Evolutionary conservation across 2,113 vertebrate species (phyloP).

Genomic region (Ceyx melanurus): DNA sequence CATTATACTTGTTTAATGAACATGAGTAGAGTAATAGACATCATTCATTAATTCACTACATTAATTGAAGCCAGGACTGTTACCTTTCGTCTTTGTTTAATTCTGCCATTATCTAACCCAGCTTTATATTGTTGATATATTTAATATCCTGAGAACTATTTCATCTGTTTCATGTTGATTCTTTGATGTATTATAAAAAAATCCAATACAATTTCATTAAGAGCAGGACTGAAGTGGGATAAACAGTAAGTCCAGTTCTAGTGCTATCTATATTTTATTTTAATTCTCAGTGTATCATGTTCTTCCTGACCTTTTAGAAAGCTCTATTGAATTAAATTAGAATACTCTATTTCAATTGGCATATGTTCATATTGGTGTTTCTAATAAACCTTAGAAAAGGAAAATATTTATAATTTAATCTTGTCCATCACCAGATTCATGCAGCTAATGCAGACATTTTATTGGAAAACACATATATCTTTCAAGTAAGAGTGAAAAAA

Average conservation of each 20-base stretch:
- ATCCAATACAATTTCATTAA: conserved; percentile 41
- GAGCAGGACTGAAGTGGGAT: conserved; percentile 9
- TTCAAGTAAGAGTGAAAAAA: neutral
- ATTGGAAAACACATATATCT: neutral
- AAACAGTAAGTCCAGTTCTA: conserved; percentile 31
- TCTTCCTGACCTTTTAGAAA: conserved; percentile 59
- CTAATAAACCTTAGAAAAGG: conserved; percentile 17
- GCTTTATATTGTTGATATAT: conserved; percentile 50
- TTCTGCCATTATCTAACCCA: conserved; percentile 36
- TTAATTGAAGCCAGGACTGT: conserved; percentile 52
- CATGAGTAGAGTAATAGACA: conserved; percentile 49
- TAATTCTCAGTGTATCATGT: conserved; percentile 47
- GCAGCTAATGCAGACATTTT: neutral
- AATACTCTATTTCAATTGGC: neutral
- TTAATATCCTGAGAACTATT: conserved; percentile 36
- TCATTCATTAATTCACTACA: conserved; percentile 62
- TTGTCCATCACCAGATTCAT: neutral
- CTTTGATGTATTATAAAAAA: conserved; percentile 39
- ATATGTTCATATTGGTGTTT: neutral
- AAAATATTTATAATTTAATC: conserved; percentile 55
- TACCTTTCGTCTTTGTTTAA: conserved; percentile 52
- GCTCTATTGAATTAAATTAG: conserved; percentile 19
- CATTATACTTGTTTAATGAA: conserved; percentile 65
- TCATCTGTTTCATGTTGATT: conserved; percentile 37
- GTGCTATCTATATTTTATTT: conserved; percentile 51